These are phyloP conservation scores for Lepus americanus DNA, from an alignment of 2,113 vertebrate species.

Conservation along the genomic window DNA sequence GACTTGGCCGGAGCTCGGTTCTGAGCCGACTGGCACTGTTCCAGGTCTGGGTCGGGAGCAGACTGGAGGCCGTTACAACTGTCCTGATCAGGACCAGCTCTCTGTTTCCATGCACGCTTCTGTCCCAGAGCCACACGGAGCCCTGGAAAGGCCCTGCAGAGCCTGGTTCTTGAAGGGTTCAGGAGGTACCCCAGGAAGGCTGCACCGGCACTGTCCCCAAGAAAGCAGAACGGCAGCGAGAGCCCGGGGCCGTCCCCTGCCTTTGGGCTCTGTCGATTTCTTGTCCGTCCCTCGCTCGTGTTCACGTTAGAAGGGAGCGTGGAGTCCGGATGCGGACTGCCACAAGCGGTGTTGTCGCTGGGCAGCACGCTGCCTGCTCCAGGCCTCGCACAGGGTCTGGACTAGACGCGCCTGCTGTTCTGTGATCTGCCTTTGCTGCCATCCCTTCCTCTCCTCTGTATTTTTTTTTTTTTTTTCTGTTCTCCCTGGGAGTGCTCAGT, in stretches of 20 bases:
- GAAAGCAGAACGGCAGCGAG: not conserved
- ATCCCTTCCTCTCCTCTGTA: not conserved
- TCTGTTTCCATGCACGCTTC: not conserved
- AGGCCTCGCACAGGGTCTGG: conserved; percentile 11
- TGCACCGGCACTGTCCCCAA: not conserved
- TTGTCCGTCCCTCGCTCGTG: not conserved
- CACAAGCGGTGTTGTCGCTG: not conserved
- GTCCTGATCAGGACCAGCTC: not conserved
- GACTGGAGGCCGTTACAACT: not conserved
- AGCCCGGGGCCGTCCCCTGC: not conserved
- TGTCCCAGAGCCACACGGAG: not conserved
- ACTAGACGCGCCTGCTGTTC: not conserved
- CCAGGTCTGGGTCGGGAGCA: not conserved
- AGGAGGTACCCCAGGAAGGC: not conserved
- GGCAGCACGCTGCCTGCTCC: not conserved
- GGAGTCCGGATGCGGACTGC: not conserved
- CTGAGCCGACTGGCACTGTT: not conserved
- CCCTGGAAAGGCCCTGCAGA: not conserved
- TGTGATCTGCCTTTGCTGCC: not conserved
- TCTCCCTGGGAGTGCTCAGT: conserved; percentile 29
- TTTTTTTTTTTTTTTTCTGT: not conserved
- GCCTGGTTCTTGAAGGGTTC: not conserved
- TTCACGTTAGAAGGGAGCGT: not conserved
- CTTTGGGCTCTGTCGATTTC: not conserved
- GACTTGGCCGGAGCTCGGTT: not conserved